These are phyloP conservation scores for Eristalis intricaria DNA, from an alignment of 2,888 invertebrate genomes.

Conservation along the genomic window DNA sequence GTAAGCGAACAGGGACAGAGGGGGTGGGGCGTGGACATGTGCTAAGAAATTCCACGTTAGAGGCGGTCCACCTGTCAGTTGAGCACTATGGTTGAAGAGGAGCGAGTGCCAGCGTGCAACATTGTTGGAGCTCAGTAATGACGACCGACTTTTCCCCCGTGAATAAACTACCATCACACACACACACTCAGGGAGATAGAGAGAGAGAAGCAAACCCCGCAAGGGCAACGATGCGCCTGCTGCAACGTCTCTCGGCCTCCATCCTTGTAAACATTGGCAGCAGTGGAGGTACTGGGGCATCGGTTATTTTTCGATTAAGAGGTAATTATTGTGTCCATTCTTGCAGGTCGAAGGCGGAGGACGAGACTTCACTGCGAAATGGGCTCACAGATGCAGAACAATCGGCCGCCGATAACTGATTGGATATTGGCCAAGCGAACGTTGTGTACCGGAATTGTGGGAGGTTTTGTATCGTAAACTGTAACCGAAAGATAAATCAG, in stretches of 20 bases:
- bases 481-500: slow-evolving; percentile 33
- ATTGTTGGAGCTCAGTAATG: slow-evolving; percentile 45
- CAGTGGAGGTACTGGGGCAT: slow-evolving; percentile 28
- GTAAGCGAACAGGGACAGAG: slow-evolving; percentile 44
- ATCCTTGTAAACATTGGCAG: slow-evolving; percentile 54
- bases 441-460: slow-evolving; percentile 11
- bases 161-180: not conserved
- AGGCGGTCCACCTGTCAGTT: slow-evolving; percentile 57
- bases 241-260: slow-evolving; percentile 16
- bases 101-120: slow-evolving; percentile 9
- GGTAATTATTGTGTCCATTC: slow-evolving; percentile 69
- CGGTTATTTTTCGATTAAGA: slow-evolving; percentile 71
- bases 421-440: slow-evolving; percentile 62
- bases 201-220: not conserved
- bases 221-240: slow-evolving; percentile 24
- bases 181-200: not conserved
- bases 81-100: slow-evolving; percentile 56
- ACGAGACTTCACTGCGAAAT: slow-evolving; percentile 6
- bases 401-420: slow-evolving; percentile 58
- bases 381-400: slow-evolving; percentile 58
- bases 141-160: not conserved
- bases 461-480: slow-evolving; percentile 29
- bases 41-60: slow-evolving; percentile 45
- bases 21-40: slow-evolving; percentile 15
- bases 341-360: slow-evolving; percentile 34